Evolutionary conservation across 2,888 invertebrate species (phyloP).

Genomic region (Cheilosia variabilis): DNA sequence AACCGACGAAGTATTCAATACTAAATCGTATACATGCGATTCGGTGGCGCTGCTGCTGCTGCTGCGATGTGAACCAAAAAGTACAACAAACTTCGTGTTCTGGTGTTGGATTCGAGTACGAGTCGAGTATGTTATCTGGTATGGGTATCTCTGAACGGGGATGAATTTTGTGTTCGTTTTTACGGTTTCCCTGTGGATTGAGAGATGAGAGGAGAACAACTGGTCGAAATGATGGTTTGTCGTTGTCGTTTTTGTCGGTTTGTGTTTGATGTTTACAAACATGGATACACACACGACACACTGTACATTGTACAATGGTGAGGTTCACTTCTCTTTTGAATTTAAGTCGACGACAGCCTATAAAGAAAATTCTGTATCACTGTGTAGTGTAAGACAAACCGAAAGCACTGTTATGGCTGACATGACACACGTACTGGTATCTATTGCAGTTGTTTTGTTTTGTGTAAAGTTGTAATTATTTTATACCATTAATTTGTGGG

Average conservation of each 20-base stretch:
- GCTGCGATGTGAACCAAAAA: slow-evolving; percentile 42
- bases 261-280: slow-evolving; percentile 42
- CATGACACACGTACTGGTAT: not conserved
- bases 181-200: slow-evolving; percentile 3
- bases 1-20: slow-evolving; percentile 83
- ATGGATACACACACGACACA: slow-evolving; percentile 6
- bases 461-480: slow-evolving; percentile 32
- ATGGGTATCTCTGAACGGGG: slow-evolving; percentile 59
- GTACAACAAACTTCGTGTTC: slow-evolving; percentile 65
- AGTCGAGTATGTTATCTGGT: slow-evolving; percentile 40
- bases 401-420: not conserved
- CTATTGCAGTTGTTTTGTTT: slow-evolving; percentile 45
- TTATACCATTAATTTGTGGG: slow-evolving; percentile 47
- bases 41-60: slow-evolving; percentile 64
- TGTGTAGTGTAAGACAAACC: slow-evolving; percentile 27
- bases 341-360: not conserved
- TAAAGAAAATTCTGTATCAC: slow-evolving; percentile 39
- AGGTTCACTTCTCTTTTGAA: slow-evolving; percentile 40
- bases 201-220: slow-evolving; percentile 42
- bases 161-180: slow-evolving; percentile 63
- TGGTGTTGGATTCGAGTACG: not conserved
- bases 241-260: slow-evolving; percentile 44
- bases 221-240: slow-evolving; percentile 53
- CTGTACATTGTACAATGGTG: not conserved
- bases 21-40: slow-evolving; percentile 78